phyloP scores from a whole-genome alignment of 2,113 vertebrate genomes.

The Gymnogyps californianus region DNA sequence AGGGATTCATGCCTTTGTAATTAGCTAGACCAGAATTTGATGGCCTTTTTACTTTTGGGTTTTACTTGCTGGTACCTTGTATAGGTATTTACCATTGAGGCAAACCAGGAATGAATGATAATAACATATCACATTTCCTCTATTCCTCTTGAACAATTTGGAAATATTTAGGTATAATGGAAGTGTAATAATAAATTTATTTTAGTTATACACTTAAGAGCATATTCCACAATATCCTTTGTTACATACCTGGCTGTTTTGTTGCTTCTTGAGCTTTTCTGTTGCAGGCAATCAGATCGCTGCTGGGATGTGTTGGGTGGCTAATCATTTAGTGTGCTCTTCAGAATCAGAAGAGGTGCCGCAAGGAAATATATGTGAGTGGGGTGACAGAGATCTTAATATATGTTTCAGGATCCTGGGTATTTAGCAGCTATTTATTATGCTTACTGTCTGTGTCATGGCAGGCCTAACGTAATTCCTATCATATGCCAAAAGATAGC shows the following conservation, averaged over 20 bases:
- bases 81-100: background rate
- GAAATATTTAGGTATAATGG: background rate
- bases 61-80: background rate
- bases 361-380: background rate
- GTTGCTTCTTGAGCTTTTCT: background rate
- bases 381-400: background rate
- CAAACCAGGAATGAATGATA: background rate
- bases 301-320: background rate
- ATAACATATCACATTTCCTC: background rate
- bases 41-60: background rate
- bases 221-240: background rate
- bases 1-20: background rate
- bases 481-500: background rate
- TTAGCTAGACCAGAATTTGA: background rate
- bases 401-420: background rate
- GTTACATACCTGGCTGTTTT: background rate
- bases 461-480: background rate
- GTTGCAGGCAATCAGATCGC: background rate
- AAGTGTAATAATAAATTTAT: background rate
- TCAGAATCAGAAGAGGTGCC: background rate
- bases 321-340: background rate
- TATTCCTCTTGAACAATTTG: background rate
- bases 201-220: background rate
- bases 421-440: background rate
- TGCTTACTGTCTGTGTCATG: background rate